Base-by-base conservation (phyloP, 2,888 invertebrate genomes). In the Lepidocyrtoides sp. region DNA sequence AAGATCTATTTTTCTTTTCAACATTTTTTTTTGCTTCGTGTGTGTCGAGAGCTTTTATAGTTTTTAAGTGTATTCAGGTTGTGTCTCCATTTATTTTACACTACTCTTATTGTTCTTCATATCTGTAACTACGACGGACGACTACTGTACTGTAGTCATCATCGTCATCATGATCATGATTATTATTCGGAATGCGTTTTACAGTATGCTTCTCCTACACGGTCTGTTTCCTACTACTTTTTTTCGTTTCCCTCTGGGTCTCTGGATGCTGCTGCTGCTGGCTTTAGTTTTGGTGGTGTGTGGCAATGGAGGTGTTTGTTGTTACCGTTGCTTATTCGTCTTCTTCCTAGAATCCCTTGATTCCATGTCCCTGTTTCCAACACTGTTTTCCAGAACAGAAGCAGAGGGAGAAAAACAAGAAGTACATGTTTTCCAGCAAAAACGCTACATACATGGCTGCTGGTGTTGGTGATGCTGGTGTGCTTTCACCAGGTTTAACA, bases 31-130 rank as follows among this genome's bases (percentile, higher is more conserved):
- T 17, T 23, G n/a, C 10, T 57, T 57, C 23, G 8, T 57, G 23
- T 5, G 26, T 2, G 54, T 54, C 5, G n/a, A 36, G 3, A 36
- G 2, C 36, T 36, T 36, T 57, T 66, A 23, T 10, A 32, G 32
- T 14, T 66, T 54, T 69, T 69, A 69, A 69, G 36, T 69, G 51
- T 48, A 75, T 75, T 75, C 75, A 48, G n/a, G 75, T 51, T 48
- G 75, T 75, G 75, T 75, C 75, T 75, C 75, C 75, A 75, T 75
- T 75, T n/a, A n/a, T n/a, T 75, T 75, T 75, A 75, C 51, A 51
- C 51, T 75, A 75, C 26, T 48, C 20, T 48, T 75, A 51, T 75
- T 75, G 51, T 48, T 48, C 20, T 48, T 75, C 75, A 26, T 60
- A 20, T n/a, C 57, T 20, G 8, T 0, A 17, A 41, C 44, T 66